phyloP scores from a whole-genome alignment of 2,113 vertebrate genomes.

The Rhea pennata region DNA sequence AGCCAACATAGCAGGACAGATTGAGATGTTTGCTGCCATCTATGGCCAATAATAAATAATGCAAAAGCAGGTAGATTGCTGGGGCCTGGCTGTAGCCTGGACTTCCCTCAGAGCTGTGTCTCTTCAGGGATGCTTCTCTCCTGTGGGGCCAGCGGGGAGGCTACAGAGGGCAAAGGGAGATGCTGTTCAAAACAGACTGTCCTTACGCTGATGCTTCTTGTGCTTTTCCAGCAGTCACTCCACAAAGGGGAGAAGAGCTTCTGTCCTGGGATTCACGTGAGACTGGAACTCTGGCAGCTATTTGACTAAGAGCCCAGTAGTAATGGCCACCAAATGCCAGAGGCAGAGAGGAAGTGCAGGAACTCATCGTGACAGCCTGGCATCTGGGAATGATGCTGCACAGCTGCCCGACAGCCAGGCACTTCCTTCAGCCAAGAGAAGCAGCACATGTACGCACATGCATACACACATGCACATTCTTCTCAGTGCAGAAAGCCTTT shows the following conservation, averaged over 20 bases:
- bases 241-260: neutral
- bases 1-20: neutral
- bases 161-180: neutral
- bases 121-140: neutral
- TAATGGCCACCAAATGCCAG: rapidly evolving
- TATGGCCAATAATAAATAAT: slow-evolving; percentile 49
- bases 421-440: neutral
- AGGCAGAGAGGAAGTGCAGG: neutral
- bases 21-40: slow-evolving; percentile 61
- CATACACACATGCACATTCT: neutral
- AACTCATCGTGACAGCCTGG: neutral
- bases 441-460: neutral
- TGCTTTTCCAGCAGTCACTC: neutral
- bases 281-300: neutral
- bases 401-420: rapidly evolving
- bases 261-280: neutral
- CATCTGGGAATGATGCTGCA: neutral
- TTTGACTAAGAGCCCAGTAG: neutral
- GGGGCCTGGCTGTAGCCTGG: neutral
- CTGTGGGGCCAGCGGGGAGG: no score
- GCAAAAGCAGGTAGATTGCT: neutral
- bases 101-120: rapidly evolving
- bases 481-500: neutral
- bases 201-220: neutral
- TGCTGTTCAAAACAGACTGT: neutral